Evolutionary conservation across 2,113 vertebrate species (phyloP).

Genomic region (Lophotis ruficrista): DNA sequence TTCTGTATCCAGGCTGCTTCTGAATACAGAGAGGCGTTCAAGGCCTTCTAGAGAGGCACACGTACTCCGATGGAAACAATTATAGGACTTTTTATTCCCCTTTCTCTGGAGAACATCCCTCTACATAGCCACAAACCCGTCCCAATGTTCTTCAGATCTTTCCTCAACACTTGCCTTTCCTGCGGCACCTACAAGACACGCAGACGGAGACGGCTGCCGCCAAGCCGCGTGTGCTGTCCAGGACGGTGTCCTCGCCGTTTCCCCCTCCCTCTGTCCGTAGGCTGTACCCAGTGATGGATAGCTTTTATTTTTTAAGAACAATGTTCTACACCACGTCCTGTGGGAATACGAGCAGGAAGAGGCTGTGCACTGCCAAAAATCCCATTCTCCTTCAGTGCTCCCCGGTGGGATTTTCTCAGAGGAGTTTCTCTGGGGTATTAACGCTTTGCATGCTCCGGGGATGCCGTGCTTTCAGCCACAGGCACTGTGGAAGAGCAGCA

Average conservation of each 20-base stretch:
- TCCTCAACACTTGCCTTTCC: rapidly evolving
- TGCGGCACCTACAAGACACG: background rate
- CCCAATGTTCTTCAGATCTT: background rate
- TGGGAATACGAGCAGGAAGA: background rate
- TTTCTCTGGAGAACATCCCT: background rate
- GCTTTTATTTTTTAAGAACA: background rate
- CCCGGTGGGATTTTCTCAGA: background rate
- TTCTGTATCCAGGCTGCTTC: background rate
- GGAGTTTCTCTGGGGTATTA: background rate
- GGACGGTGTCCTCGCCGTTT: background rate
- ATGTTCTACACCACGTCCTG: background rate
- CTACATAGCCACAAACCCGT: background rate
- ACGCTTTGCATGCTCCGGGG: background rate
- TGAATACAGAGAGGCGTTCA: background rate
- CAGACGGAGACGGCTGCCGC: rapidly evolving
- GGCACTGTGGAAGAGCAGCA: background rate
- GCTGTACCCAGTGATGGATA: background rate
- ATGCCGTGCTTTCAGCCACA: background rate
- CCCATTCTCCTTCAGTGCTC: background rate
- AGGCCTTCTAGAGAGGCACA: background rate
- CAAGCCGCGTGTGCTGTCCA: background rate
- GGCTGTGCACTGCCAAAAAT: background rate
- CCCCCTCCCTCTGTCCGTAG: background rate
- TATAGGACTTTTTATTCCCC: background rate
- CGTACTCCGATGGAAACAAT: background rate